Evolutionary conservation across 2,113 vertebrate species (phyloP), one percentile per base, ranked within the genome.

Genomic region (Puma concolor): DNA sequence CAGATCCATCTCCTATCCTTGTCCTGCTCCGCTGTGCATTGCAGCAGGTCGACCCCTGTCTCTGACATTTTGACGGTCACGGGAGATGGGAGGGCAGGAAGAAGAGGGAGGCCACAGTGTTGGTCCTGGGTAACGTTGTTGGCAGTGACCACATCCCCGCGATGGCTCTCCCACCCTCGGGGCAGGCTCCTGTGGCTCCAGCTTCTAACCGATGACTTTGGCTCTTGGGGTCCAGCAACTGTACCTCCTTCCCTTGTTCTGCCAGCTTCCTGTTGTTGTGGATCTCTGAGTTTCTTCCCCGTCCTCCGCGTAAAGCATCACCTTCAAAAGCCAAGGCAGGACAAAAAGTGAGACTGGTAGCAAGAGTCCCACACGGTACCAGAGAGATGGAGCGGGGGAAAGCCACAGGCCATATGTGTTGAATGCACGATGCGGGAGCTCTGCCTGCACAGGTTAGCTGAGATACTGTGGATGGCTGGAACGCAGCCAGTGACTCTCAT

Each of bases 371-470:
- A 3, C 2, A 2, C 8, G 5, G 0, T 11, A 14, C 0, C 3
- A 48, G 77, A 77, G 12, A 54, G 52, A n/a, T 29, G 6, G 60
- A 21, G 64, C 23, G 41, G 57, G 8, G 2, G 27, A 1, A 48
- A 2, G 38, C 8, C 12, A 16, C 7, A 4, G 52, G 80, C 50
- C 52, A 1, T 21, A 0, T 0, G 0, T 41, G 52, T n/a, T 4
- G 27, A n/a, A 12, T 54, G 1, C 7, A 14, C 8, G 63, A 27
- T 7, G 14, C 64, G 50, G 25, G 52, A 71, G 25, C n/a, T 31
- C 63, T 8, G 3, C 7, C 1, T 14, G 41, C 27, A 11, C 41
- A 50, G 33, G 31, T 0, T 44, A 50, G 23, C 74, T 54, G 17
- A 33, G 64, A 89, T 64, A 69, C 89, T 36, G 0, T 69, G 14